Evolutionary conservation across 2,113 vertebrate genomes (phyloP), one percentile per base, ranked within the genome.

Genomic region (Archocentrus centrarchus): DNA sequence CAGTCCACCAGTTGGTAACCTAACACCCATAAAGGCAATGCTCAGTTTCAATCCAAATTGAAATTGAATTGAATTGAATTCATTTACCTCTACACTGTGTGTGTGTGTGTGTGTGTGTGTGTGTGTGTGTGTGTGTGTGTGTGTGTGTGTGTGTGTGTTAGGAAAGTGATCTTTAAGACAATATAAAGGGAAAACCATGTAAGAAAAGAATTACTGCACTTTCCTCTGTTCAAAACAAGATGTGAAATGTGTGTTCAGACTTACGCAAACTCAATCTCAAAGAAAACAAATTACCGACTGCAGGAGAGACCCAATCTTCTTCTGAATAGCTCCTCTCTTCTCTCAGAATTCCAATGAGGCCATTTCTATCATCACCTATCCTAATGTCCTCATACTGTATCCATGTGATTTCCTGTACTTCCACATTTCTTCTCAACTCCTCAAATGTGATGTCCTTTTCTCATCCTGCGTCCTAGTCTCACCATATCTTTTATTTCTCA

Each of bases 321-420:
- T 22, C 66, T 75, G 58, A 87, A 35, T 22, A 60, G 53, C 30
- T 14, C 18, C 39, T 30, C 76, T 59, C 83, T 58, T 6, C 81
- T 79, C 39, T 76, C 55, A 85, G 79, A 89, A 86, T 91, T 57
- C 41, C 44, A 89, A 81, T 89, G 81, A 88, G 66, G 66, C 66
- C 58, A 20, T 86, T 86, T 53, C 27, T 1, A 6, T 44, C 86
- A 24, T 86, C 81, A 64, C 11, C 30, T 17, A 17, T 73, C 35
- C 64, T 66, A 9, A 58, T 39, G 57, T 88, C 63, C 35, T 84
- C 50, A 76, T 60, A 53, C 66, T 18, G 10, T 18, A 13, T 47
- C 22, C 60, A 79, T 47, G 41, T 41, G 53, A 70, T 80, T 75
- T 53, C 5, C 57, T 47, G 70, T 78, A 24, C 27, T 60, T 58